Percentiles rank a stretch among this genome's conserved stretches.
Conservation (phyloP, 2,797 vertebrate species). For the Sus cebifrons region DNA sequence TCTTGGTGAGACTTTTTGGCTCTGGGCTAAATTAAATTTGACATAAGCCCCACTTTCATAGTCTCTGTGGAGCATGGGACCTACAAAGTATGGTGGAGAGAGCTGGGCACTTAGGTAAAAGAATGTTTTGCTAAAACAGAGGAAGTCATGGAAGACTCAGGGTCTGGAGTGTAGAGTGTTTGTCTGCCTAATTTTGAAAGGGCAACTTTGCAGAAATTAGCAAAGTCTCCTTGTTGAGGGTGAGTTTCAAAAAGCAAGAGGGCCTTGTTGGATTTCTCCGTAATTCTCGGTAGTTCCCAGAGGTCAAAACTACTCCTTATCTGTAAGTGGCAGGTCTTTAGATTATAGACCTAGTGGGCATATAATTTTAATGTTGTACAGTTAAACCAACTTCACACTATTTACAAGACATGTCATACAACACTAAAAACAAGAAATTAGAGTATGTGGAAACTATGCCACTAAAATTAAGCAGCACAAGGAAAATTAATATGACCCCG, state of each 20-base stretch:
- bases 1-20: neutral
- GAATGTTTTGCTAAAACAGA: slow-evolving; percentile 68
- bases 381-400: slow-evolving; percentile 79
- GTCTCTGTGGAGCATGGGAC: slow-evolving; percentile 22
- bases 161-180: slow-evolving; percentile 1
- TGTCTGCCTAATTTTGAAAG: slow-evolving; percentile 70
- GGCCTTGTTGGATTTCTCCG: slow-evolving; percentile 62
- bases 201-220: slow-evolving; percentile 55
- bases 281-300: slow-evolving; percentile 62
- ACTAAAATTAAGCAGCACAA: slow-evolving; percentile 79
- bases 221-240: slow-evolving; percentile 62
- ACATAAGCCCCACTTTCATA: slow-evolving; percentile 35
- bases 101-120: neutral
- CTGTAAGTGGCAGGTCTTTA: slow-evolving; percentile 72
- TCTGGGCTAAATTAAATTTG: slow-evolving; percentile 7
- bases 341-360: slow-evolving; percentile 78
- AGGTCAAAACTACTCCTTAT: slow-evolving; percentile 78
- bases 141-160: slow-evolving; percentile 30
- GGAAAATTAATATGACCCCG: slow-evolving; percentile 78
- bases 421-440: slow-evolving; percentile 80
- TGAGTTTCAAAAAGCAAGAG: slow-evolving; percentile 40
- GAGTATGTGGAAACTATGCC: slow-evolving; percentile 80
- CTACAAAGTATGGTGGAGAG: neutral
- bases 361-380: slow-evolving; percentile 78
- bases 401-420: slow-evolving; percentile 85